A percentile compares a stretch with the other conserved stretches of the same genome.
Conservation (phyloP, 2,113 vertebrate species). For the Nycticebus coucang region DNA sequence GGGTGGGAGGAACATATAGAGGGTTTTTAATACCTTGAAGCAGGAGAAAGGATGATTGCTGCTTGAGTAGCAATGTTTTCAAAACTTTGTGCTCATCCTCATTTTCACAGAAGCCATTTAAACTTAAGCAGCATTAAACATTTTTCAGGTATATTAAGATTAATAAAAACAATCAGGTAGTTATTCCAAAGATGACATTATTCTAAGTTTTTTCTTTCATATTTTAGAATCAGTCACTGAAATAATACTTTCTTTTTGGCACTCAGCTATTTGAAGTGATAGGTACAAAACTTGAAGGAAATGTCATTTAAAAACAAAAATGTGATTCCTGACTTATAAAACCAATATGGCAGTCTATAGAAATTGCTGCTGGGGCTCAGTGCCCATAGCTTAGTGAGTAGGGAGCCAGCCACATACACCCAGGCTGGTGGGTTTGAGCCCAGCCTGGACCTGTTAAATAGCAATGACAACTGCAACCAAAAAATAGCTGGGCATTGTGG, state of each 20-base stretch:
- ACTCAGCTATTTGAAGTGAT: not conserved
- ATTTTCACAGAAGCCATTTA: not conserved
- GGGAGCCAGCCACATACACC: too few relatives aligned
- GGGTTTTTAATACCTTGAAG: not conserved
- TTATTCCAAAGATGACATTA: not conserved
- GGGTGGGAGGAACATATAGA: not conserved
- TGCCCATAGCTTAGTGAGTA: too few relatives aligned
- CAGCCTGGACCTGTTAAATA: too few relatives aligned
- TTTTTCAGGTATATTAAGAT: not conserved
- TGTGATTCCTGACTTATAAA: not conserved
- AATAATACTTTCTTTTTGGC: not conserved
- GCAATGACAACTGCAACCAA: too few relatives aligned
- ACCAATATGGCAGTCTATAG: not conserved
- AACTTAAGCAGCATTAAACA: not conserved
- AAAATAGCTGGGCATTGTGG: too few relatives aligned
- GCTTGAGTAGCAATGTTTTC: not conserved
- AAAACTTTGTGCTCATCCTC: not conserved
- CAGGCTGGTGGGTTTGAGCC: too few relatives aligned
- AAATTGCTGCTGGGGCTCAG: not conserved
- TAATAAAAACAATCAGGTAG: not conserved
- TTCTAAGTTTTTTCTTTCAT: not conserved
- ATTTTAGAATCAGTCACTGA: conserved; percentile 35
- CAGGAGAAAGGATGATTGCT: not conserved
- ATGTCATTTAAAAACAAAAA: not conserved
- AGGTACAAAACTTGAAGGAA: not conserved